Base-by-base conservation (phyloP, 2,888 invertebrate species). In the Drosophila borealis region DNA sequence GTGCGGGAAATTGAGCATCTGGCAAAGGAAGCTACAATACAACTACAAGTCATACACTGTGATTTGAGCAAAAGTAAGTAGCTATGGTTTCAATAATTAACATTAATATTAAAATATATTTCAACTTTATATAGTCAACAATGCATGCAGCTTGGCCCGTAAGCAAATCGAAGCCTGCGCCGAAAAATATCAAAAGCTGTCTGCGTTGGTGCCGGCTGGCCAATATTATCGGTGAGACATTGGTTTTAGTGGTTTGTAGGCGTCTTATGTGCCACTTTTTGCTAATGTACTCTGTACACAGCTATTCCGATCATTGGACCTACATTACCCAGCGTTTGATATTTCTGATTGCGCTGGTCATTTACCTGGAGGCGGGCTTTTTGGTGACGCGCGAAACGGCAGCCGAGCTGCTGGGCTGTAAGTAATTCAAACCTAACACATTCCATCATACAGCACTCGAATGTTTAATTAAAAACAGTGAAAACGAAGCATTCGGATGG, bases 241-340 rank as follows among this genome's bases (percentile, higher is more conserved):
- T 44, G 11, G 10, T 19, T 46, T 9, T 5, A 5, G 25, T 8
- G 8, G 8, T 29, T 29, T 33, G 46, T 71, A 29, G 65, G 74
- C 45, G 65, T 66, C 34, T 56, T 17, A 68, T 66, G 5, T 36
- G 37, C 9, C 10, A 39, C n/a, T 64, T 67, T 57, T 37, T 49
- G 8, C n/a, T 67, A 2, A 39, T 29, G 29, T 9, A 17, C 9
- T 67, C 5, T 62, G 3, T 25, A 39, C 57, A 2, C 80, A 94
- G 95, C 80, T 98, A 96, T 90, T 95, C 97, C 77, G 98, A 98
- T 85, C 96, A 97, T 86, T 98, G 98, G 98, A 94, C 96, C 41
- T 96, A 94, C 89, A 95, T 95, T 70, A 96, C 96, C 0, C 98
- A 98, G 90, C 93, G 96, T 48, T 93, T 97, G 77, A 95, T 96